Conservation (phyloP, 2,797 vertebrate genomes). For the Periparus ater region DNA sequence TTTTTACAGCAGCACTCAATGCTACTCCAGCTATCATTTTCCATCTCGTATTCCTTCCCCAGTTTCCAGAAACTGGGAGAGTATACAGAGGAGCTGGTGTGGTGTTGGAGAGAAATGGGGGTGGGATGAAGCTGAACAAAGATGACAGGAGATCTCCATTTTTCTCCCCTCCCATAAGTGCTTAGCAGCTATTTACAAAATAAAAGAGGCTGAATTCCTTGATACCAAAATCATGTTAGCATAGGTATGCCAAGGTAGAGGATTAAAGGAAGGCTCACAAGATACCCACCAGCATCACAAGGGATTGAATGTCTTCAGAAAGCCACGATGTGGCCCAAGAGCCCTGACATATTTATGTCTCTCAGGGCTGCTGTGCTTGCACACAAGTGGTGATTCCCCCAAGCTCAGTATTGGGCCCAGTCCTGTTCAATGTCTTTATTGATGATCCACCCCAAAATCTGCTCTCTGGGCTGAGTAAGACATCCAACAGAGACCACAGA, state of each 20-base stretch:
- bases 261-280: neutral
- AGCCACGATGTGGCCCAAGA: accelerated
- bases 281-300: neutral
- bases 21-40: neutral
- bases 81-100: neutral
- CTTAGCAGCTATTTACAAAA: neutral
- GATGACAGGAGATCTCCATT: neutral
- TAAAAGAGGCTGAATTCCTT: neutral
- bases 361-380: accelerated
- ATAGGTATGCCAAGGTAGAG: neutral
- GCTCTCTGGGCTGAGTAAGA: neutral
- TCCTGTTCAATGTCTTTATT: neutral
- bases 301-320: neutral
- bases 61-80: neutral
- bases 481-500: neutral
- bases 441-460: neutral
- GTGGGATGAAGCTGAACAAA: neutral
- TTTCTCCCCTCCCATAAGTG: neutral
- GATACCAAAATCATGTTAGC: neutral
- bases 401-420: neutral
- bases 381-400: neutral
- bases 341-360: neutral
- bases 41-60: neutral
- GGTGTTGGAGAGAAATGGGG: neutral
- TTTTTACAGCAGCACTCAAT: neutral